Percentiles rank a stretch among this genome's conserved stretches.
Conservation (phyloP, 2,797 vertebrate genomes). For the Aldrovandia affinis region DNA sequence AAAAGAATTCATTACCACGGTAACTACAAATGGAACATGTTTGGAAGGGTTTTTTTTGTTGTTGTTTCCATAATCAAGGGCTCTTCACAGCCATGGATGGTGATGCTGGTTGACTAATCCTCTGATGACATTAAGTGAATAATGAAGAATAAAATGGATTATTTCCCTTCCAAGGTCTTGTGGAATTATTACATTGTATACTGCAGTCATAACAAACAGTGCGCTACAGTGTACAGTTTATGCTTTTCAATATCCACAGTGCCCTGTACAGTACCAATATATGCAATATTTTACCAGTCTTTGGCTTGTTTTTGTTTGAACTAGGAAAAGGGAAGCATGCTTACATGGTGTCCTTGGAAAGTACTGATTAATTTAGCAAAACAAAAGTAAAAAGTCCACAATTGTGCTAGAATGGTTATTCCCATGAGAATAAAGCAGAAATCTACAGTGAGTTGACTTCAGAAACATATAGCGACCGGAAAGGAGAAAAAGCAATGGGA, state of each 20-base stretch:
- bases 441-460: neutral
- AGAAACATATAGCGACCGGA: neutral
- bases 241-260: neutral
- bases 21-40: neutral
- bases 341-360: too few relatives aligned
- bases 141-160: neutral
- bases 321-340: neutral
- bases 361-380: neutral
- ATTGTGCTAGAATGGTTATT: neutral
- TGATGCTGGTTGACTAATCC: neutral
- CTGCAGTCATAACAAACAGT: neutral
- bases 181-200: neutral
- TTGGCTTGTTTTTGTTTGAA: neutral
- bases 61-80: neutral
- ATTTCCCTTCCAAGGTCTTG: neutral
- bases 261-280: neutral
- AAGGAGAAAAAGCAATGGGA: neutral
- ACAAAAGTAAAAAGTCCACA: neutral
- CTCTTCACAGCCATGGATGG: neutral
- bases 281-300: neutral
- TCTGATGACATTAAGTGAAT: neutral
- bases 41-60: neutral
- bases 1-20: slow-evolving; percentile 28
- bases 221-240: neutral
- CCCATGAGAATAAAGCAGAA: neutral